Evolutionary conservation across 2,888 invertebrate species (phyloP), one percentile per base, ranked within the genome.

Genomic region (Tipula helvola): DNA sequence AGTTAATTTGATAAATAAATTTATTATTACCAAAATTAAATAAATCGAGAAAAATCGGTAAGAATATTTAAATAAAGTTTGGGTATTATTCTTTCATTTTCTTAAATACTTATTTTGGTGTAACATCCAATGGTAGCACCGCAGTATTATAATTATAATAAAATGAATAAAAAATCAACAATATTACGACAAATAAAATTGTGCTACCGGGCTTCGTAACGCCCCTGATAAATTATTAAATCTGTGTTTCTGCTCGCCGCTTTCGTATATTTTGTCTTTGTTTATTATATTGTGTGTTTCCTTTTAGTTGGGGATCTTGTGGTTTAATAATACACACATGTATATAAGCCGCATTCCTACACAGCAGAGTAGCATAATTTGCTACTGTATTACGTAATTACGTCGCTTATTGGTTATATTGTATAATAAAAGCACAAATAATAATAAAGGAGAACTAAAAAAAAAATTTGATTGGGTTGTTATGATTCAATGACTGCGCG

Each of bases 51-150:
- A 44, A 44, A 83, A 83, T 36, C 12, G 36, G 36, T 36, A 83
- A 83, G 36, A 83, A 36, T 8, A 36, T 18, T 39, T 83, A 83
- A 83, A 83, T 10, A 36, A 36, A 36, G 12, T 83, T 36, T 36
- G 36, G 28, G 12, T 83, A 36, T 13, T 36, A 36, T 36, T 28
- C 52, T 52, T 52, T 52, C 52, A 52, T 52, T 83, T 83, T 36
- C 28, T 83, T 83, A 83, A 28, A 36, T 83, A 83, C n/a, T 83
- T 83, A 83, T 36, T 83, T 83, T 83, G 36, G 83, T 83, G 83
- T 83, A 83, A 83, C 36, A 83, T 83, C 83, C 83, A 83, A 83
- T 83, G 83, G 83, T 83, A 83, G 83, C 83, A 83, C 5, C 52
- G 52, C 16, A 5, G 52, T 16, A 52, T 52, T 52, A 52, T 52